Evolutionary conservation across 2,888 invertebrate genomes (phyloP).

Genomic region (Trichogramma evanescens): DNA sequence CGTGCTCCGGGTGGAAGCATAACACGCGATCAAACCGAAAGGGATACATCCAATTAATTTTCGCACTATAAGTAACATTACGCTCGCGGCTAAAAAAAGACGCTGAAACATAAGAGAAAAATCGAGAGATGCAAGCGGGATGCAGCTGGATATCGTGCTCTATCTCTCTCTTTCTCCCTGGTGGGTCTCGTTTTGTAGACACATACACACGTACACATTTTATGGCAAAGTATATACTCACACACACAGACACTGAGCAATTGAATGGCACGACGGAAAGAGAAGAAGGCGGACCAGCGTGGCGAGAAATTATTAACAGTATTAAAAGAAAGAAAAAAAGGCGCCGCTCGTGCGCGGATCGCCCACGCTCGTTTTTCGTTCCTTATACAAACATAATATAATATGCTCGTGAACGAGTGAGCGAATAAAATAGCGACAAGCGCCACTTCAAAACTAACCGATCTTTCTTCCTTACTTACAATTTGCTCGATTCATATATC

Average conservation of each 20-base stretch:
- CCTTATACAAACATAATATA: no score
- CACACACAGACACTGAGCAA: neutral
- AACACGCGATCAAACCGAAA: slow-evolving; percentile 14
- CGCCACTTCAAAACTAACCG: no score
- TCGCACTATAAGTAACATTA: neutral
- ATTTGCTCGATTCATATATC: neutral
- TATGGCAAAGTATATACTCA: no score
- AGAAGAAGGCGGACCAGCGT: slow-evolving; percentile 18
- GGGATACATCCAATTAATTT: slow-evolving; percentile 6
- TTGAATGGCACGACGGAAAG: neutral
- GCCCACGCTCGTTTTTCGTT: neutral
- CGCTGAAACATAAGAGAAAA: no score
- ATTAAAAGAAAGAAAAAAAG: neutral
- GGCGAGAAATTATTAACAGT: slow-evolving; percentile 21
- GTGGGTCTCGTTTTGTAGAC: no score
- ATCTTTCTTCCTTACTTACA: neutral
- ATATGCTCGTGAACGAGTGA: no score
- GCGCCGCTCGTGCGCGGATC: slow-evolving; percentile 3
- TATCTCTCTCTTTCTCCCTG: no score
- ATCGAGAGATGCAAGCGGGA: no score
- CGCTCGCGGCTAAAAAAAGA: no score
- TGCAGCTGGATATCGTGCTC: no score
- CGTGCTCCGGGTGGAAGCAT: slow-evolving; percentile 1
- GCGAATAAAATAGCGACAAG: no score
- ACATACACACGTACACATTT: no score